Base-by-base conservation (phyloP, 1,140 invertebrate genomes). In the Diachasma alloeum region DNA sequence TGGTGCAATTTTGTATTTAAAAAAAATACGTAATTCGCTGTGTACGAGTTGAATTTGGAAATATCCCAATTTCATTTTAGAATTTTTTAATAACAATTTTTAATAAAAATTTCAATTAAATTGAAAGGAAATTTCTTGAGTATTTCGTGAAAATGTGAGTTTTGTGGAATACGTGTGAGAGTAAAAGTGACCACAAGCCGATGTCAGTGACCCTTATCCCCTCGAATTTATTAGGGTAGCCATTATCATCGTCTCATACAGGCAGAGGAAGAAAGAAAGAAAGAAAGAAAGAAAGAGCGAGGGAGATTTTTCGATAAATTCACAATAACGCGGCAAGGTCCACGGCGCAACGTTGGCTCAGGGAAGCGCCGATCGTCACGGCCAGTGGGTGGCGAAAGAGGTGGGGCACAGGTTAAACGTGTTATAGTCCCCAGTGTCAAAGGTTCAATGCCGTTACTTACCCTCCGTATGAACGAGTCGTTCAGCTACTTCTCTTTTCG, bases 211-310 rank as follows among this genome's bases (percentile, higher is more conserved):
- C 78, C 76, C 69, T 75, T 77, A 77, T 78, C 79, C 63, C 77
- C 80, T 83, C 82, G 81, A 85, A 85, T 85, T 85, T 85, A 83
- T 85, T 83, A 85, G 83, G 83, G 83, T 85, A 11, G 3, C 3
- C 39, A 83, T 83, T 85, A 83, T 80, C 76, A 77, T 66, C 11
- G 22, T 11, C 48, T 31, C 63, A 68, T 44, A 13, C 53, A 48
- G 39, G 31, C 15, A 39, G 31, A 36, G 15, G 13, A 63, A 66
- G 59, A 44, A 69, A 73, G 66, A 63, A 46, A 71, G 75, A 63
- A 46, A 71, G 75, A 63, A 63, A 44, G 13, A 42, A 37, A 19
- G 77, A 74, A 79, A 77, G 76, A 31, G 31, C 6, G 31, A 31
- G 31, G 31, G 31, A 31, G 31, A 31, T 31, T 82, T 83, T 74